Base-by-base conservation (phyloP, 1,140 invertebrate genomes). In the Caenorhabditis tropicalis region DNA sequence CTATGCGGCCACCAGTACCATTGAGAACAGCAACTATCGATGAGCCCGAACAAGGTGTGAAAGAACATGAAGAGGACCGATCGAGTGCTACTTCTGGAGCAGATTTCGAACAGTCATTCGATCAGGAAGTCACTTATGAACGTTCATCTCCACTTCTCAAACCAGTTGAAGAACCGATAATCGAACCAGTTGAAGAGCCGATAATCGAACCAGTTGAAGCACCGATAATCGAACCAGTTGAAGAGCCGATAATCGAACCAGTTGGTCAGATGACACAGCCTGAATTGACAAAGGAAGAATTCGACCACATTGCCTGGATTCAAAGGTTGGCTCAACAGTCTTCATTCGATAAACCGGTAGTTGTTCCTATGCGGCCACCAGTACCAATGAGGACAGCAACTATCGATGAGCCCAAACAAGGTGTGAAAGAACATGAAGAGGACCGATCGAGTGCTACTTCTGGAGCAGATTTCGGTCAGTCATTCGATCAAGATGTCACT, bases 311-410 rank as follows among this genome's bases (percentile, higher is more conserved):
- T n/a, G n/a, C n/a, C n/a, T n/a, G n/a, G n/a, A n/a, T n/a, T n/a
- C n/a, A n/a, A n/a, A n/a, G n/a, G n/a, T n/a, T 86, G 15, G 84
- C 86, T 43, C 53, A 85, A 19, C 84, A 86, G 60, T 60, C 80
- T 6, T 86, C 86, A 9, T 86, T 85, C n/a, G 84, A 81, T n/a
- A 36, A 46, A 27, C 5, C 53, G n/a, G 60, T n/a, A 5, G 19
- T 6, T n/a, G n/a, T n/a, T n/a, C n/a, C n/a, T n/a, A n/a, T n/a
- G n/a, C n/a, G n/a, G 27, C 53, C 80, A 46, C 46, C 43, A 49
- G 7, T n/a, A n/a, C n/a, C n/a, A n/a, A n/a, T n/a, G n/a, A n/a
- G n/a, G n/a, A n/a, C n/a, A n/a, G n/a, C n/a, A n/a, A n/a, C n/a
- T n/a, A n/a, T n/a, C n/a, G n/a, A n/a, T n/a, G n/a, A n/a, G n/a